Evolutionary conservation across 2,888 invertebrate genomes (phyloP), one percentile per base, ranked within the genome.

Genomic region (Globia sparganii): DNA sequence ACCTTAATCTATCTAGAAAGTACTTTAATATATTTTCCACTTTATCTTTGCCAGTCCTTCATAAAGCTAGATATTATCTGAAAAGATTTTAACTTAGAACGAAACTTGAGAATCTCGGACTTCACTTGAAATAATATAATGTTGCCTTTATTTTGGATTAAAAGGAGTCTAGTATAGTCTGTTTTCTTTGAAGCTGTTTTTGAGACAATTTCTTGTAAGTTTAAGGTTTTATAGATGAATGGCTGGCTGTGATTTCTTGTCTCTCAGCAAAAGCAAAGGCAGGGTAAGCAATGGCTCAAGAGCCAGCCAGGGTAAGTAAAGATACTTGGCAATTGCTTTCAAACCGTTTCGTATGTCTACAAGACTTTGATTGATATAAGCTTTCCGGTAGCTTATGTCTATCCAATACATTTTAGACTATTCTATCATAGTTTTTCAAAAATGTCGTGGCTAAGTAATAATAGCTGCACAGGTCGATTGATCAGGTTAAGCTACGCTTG

Each of bases 11-110:
- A 64, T 59, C 46, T 79, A 49, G 66, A 81, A 72, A 64, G 77
- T 68, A 75, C 83, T 73, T 71, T 72, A 64, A 72, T 75, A 66
- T 72, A 67, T 78, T 74, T 78, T 70, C 56, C 37, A 75, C 56
- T 69, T 81, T 85, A 62, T 80, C 68, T 75, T 66, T 59, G 18
- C 43, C 9, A 34, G 62, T 67, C 46, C 5, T 18, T 86, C 70
- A 61, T 77, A 81, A 81, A 84, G 34, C 43, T 78, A 71, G 78
- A 77, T 76, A 78, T 65, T 73, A 76, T 73, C 59, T 75, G 40
- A 81, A 78, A 80, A 81, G 68, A 67, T 78, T 81, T 86, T 77
- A 71, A 77, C 69, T 85, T 77, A 75, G 31, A 83, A 49, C 34
- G 73, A 71, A 75, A 73, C 62, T 77, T 71, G 56, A 56, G 37